Evolutionary conservation across 2,888 invertebrate species (phyloP).

Genomic region (Drosophila tanythrix): DNA sequence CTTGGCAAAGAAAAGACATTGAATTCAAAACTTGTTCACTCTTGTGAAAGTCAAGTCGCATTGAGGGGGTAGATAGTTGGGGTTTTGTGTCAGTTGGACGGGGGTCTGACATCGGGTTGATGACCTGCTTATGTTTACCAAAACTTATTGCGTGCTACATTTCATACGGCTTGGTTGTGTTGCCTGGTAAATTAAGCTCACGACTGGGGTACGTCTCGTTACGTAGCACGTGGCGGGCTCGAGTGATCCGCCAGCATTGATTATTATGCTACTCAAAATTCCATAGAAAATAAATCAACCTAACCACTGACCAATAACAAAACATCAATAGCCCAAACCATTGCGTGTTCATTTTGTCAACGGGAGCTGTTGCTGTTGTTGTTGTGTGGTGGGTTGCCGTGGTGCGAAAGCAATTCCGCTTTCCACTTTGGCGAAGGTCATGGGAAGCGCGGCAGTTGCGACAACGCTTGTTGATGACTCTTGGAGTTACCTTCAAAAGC

Average conservation of each 20-base stretch:
- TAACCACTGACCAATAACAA: slow-evolving; percentile 65
- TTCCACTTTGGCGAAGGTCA: slow-evolving; percentile 77
- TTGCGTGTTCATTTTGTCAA: slow-evolving; percentile 16
- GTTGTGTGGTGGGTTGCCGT: slow-evolving; percentile 59
- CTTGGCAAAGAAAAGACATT: slow-evolving; percentile 68
- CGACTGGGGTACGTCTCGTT: slow-evolving; percentile 40
- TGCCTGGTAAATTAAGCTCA: slow-evolving; percentile 25
- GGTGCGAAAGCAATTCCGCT: slow-evolving; percentile 54
- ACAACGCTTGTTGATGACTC: slow-evolving; percentile 26
- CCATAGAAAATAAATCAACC: slow-evolving; percentile 68
- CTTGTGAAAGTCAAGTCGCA: slow-evolving; percentile 5
- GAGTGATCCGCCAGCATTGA: slow-evolving; percentile 2
- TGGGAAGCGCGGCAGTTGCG: slow-evolving; percentile 79
- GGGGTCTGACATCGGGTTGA: slow-evolving; percentile 50
- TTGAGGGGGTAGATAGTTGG: neutral
- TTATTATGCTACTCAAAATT: slow-evolving; percentile 63
- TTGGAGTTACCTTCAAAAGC: slow-evolving; percentile 40
- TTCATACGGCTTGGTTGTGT: slow-evolving; percentile 18
- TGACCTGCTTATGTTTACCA: slow-evolving; percentile 67
- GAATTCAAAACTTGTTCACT: slow-evolving; percentile 48
- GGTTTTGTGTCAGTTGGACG: neutral
- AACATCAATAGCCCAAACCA: slow-evolving; percentile 36
- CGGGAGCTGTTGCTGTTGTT: neutral
- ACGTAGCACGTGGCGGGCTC: slow-evolving; percentile 43
- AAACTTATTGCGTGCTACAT: slow-evolving; percentile 62